Percentiles rank a stretch among this genome's conserved stretches.
Evolutionary conservation across 2,797 vertebrate species (phyloP).

Genomic region (Clarias laeviceps): DNA sequence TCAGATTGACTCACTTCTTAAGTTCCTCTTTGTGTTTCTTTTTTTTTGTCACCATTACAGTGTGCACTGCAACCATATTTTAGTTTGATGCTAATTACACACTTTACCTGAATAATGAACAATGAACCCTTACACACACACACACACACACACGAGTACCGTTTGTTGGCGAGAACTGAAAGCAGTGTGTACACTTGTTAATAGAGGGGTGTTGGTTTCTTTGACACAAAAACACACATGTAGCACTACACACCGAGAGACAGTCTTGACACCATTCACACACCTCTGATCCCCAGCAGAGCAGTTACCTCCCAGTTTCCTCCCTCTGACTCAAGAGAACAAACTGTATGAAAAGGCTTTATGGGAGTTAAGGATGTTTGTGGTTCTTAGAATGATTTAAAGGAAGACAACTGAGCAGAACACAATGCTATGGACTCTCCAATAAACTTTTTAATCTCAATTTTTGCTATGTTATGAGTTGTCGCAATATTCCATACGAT

Average conservation of each 20-base stretch:
- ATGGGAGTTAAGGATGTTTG: not conserved
- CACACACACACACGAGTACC: not conserved
- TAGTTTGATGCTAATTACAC: slow-evolving; percentile 2
- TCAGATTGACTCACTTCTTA: not conserved
- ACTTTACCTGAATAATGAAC: not conserved
- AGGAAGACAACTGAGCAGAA: not conserved
- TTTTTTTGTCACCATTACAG: not conserved
- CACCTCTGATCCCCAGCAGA: not conserved
- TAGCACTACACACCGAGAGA: not conserved
- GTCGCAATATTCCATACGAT: not conserved
- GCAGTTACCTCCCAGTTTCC: not conserved
- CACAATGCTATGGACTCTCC: not conserved
- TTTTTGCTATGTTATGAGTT: not conserved
- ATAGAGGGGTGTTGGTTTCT: slow-evolving; percentile 23
- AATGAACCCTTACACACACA: not conserved
- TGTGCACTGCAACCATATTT: slow-evolving; percentile 8
- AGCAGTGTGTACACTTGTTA: slow-evolving; percentile 10
- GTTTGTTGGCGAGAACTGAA: not conserved
- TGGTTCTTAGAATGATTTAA: not conserved
- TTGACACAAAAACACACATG: slow-evolving; percentile 13
- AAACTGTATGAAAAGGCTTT: not conserved
- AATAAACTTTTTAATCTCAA: slow-evolving; percentile 16
- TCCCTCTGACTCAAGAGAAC: not conserved
- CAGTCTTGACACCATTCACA: slow-evolving; percentile 13
- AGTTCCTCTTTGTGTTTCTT: not conserved